phyloP scores from a whole-genome alignment of 2,113 vertebrate genomes.

The Podarcis raffonei region DNA sequence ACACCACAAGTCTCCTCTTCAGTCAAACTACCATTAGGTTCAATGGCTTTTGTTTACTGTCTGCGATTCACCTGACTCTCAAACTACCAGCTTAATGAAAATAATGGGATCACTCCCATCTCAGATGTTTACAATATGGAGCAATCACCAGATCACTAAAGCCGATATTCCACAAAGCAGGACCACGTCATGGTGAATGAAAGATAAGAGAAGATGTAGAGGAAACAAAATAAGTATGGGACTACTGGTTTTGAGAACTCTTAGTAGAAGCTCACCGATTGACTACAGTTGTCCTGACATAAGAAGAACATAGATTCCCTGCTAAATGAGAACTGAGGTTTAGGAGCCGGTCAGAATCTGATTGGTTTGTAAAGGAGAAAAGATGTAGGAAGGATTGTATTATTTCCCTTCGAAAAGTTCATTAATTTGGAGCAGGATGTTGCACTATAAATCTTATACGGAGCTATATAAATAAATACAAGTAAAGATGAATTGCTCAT shows the following conservation, averaged over 20 bases:
- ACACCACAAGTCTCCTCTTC: background rate
- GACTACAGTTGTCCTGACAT: background rate
- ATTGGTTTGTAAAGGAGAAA: background rate
- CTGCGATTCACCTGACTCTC: background rate
- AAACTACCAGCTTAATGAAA: background rate
- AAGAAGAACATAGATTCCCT: background rate
- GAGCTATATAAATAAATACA: background rate
- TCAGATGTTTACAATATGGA: background rate
- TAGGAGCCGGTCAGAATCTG: background rate
- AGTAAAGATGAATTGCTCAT: background rate
- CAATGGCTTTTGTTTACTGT: background rate
- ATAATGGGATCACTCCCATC: background rate
- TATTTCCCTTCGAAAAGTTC: constrained; percentile 5
- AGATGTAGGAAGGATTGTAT: background rate
- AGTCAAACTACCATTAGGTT: background rate
- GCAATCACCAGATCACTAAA: background rate
- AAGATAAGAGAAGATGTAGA: background rate
- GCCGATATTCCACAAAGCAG: background rate
- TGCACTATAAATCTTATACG: background rate
- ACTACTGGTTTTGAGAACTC: background rate
- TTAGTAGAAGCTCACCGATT: background rate
- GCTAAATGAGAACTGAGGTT: background rate
- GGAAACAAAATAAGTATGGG: background rate
- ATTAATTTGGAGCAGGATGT: background rate
- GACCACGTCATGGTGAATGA: background rate